A percentile compares a stretch with the other conserved stretches of the same genome.
Conservation (phyloP, 53 echinoderm and acorn worm genomes). For the Echinarachnius parma region DNA sequence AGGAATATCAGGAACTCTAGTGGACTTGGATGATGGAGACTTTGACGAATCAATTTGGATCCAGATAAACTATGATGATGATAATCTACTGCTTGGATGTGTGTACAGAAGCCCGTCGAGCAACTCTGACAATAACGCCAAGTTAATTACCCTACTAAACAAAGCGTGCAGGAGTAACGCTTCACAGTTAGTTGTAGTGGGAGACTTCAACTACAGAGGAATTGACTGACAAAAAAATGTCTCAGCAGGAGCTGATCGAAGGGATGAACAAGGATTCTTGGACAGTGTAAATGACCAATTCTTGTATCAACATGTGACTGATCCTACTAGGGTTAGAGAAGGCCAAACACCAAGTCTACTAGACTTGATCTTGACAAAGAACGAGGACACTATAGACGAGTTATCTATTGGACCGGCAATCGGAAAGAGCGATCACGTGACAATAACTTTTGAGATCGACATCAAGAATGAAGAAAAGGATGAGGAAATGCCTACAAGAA, state of each 20-base stretch:
- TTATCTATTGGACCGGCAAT: background rate
- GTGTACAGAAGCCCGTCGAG: conserved; percentile 20
- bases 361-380: conserved; percentile 9
- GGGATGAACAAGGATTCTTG: background rate
- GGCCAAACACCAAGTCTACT: conserved; percentile 8
- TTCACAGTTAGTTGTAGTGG: too few relatives aligned
- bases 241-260: background rate
- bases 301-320: conserved; percentile 3
- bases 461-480: background rate
- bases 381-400: conserved; percentile 8
- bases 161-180: background rate
- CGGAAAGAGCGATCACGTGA: conserved; percentile 26
- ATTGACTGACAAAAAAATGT: too few relatives aligned
- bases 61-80: background rate
- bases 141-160: background rate
- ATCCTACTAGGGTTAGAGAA: conserved; percentile 2
- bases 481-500: background rate
- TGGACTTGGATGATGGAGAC: background rate
- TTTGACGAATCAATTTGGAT: conserved; percentile 25
- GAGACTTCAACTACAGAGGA: background rate
- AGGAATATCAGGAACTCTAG: background rate
- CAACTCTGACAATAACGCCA: too few relatives aligned
- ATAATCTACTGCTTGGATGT: background rate
- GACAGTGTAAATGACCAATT: conserved; percentile 8
- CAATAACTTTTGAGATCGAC: background rate